Evolutionary conservation across 2,113 vertebrate genomes (phyloP).

Genomic region (Nothobranchius kuhntae): DNA sequence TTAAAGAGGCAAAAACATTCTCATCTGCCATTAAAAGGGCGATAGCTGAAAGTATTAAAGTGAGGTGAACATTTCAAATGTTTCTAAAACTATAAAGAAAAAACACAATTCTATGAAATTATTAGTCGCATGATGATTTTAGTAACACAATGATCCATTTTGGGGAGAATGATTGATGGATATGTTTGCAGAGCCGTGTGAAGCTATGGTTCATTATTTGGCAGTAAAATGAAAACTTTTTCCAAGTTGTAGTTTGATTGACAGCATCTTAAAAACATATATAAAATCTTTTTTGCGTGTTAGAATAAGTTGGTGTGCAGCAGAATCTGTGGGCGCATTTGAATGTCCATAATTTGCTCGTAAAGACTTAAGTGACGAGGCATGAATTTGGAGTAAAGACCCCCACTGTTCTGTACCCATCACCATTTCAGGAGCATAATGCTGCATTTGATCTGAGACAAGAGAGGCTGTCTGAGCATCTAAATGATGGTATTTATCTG

Average conservation of each 20-base stretch:
- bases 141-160: background rate
- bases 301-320: background rate
- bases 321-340: slow-evolving; percentile 5
- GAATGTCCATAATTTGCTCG: slow-evolving; percentile 8
- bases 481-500: slow-evolving; percentile 34
- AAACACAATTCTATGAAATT: background rate
- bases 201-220: background rate
- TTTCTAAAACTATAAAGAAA: too few relatives aligned
- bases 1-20: background rate
- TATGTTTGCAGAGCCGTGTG: background rate
- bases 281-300: background rate
- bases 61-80: too few relatives aligned
- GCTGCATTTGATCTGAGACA: slow-evolving; percentile 32
- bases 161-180: background rate
- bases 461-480: slow-evolving; percentile 30
- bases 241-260: background rate
- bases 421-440: slow-evolving; percentile 38
- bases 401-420: slow-evolving; percentile 12
- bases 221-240: background rate
- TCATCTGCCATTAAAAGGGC: background rate
- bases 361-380: slow-evolving; percentile 18
- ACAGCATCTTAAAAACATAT: background rate
- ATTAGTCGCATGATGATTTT: background rate
- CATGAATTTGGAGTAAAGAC: slow-evolving; percentile 24
- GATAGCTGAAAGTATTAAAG: too few relatives aligned